Evolutionary conservation across 2,888 invertebrate species (phyloP).

Genomic region (Crematogaster levior): DNA sequence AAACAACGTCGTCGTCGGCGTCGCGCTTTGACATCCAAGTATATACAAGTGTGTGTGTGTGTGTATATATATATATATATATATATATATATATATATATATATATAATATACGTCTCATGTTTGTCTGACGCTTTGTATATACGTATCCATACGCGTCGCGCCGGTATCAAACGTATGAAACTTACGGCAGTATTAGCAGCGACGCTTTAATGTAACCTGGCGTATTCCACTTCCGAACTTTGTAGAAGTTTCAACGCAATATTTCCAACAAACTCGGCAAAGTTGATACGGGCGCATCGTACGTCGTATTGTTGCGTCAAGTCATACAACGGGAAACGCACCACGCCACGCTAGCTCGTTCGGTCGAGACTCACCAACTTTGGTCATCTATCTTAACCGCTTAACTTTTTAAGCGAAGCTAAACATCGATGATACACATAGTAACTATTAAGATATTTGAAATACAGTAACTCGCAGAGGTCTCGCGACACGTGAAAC

Average conservation of each 20-base stretch:
- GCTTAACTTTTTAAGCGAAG: slow-evolving; percentile 21
- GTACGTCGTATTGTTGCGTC: slow-evolving; percentile 48
- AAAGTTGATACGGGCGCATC: slow-evolving; percentile 62
- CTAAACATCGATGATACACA: slow-evolving; percentile 6
- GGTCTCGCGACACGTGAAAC: not conserved
- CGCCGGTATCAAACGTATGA: slow-evolving; percentile 67
- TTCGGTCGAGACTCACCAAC: not conserved
- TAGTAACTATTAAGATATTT: not conserved
- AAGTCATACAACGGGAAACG: slow-evolving; percentile 21
- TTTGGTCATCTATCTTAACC: slow-evolving; percentile 14
- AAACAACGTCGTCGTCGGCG: slow-evolving; percentile 66
- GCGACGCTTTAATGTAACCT: slow-evolving; percentile 73
- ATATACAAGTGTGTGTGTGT: not conserved
- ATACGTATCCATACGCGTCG: slow-evolving; percentile 28
- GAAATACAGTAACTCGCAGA: not conserved
- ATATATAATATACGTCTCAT: not conserved
- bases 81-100: not conserved
- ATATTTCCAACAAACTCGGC: slow-evolving; percentile 69
- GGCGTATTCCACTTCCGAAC: slow-evolving; percentile 68
- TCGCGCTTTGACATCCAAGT: slow-evolving; percentile 44
- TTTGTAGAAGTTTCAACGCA: slow-evolving; percentile 66
- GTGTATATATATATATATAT: not conserved
- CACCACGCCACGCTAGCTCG: not conserved
- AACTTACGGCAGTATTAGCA: slow-evolving; percentile 69
- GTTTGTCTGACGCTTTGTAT: slow-evolving; percentile 35